Percentiles rank a stretch among this genome's conserved stretches.
These are phyloP conservation scores for Pseudopleuronectes americanus DNA, from an alignment of 2,797 vertebrate species.

Conservation along the genomic window DNA sequence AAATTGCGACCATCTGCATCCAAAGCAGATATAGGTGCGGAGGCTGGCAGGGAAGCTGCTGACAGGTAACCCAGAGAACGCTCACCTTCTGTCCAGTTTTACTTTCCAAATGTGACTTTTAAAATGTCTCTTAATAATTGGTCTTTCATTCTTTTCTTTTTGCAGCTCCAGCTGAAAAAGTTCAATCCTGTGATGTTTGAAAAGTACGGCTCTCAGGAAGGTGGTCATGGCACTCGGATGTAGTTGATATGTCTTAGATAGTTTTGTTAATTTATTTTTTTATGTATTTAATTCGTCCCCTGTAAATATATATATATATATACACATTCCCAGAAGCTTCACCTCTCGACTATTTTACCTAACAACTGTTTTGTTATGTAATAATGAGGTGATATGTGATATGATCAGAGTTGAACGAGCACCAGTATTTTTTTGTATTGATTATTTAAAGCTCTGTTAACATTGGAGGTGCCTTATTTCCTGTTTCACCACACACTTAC, in stretches of 20 bases:
- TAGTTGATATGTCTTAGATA: conserved; percentile 31
- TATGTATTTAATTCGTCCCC: conserved; percentile 60
- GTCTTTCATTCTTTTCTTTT: neutral
- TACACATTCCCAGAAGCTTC: conserved; percentile 27
- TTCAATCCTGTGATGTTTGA: neutral
- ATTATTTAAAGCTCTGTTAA: neutral
- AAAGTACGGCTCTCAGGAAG: conserved; percentile 56
- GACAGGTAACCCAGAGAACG: conserved; percentile 62
- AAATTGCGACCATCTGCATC: conserved; percentile 65
- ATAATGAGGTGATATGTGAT: conserved; percentile 3
- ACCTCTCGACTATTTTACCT: conserved; percentile 34
- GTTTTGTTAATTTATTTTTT: conserved; percentile 78
- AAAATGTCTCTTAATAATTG: neutral
- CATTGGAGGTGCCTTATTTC: conserved; percentile 14
- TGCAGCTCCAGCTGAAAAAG: conserved; percentile 74
- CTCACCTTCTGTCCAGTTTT: neutral
- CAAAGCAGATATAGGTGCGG: conserved; percentile 50
- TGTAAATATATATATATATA: conserved; percentile 56
- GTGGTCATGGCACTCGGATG: conserved; percentile 5
- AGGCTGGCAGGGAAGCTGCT: conserved; percentile 67
- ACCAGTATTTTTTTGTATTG: neutral
- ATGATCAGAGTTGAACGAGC: conserved; percentile 10
- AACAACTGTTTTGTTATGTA: conserved; percentile 4
- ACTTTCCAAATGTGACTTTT: neutral
- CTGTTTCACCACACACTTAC: neutral